Evolutionary conservation across 2,113 vertebrate species (phyloP).

Genomic region (Oophaga pumilio): DNA sequence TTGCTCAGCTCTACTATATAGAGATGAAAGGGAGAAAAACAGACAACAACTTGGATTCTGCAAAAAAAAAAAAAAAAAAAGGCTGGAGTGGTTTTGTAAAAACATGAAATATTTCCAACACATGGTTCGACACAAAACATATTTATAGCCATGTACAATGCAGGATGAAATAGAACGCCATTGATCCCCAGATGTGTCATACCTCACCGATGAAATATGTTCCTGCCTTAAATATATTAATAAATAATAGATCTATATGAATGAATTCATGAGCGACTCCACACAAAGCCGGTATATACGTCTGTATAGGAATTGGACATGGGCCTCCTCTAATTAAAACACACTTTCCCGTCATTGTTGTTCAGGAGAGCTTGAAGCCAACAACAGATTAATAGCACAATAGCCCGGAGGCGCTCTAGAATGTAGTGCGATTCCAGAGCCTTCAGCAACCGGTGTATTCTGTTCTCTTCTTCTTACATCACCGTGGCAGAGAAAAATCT

Average conservation of each 20-base stretch:
- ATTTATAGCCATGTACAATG: background rate
- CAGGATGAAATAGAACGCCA: background rate
- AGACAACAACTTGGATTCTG: background rate
- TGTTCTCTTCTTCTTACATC: background rate
- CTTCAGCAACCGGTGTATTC: background rate
- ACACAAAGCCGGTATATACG: background rate
- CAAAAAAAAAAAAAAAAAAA: background rate
- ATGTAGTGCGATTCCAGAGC: slow-evolving; percentile 2
- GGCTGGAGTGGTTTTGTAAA: background rate
- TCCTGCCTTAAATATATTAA: background rate
- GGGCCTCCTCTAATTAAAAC: slow-evolving; percentile 43
- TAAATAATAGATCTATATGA: slow-evolving; percentile 17
- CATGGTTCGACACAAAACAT: background rate
- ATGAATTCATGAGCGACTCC: background rate
- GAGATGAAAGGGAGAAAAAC: too few species aligned
- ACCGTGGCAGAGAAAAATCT: background rate
- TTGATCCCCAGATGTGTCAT: background rate
- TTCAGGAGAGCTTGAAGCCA: slow-evolving; percentile 30
- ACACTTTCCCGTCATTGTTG: slow-evolving; percentile 35
- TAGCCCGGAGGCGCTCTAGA: slow-evolving; percentile 28
- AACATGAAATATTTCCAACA: background rate
- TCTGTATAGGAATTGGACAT: slow-evolving; percentile 36
- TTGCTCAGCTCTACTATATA: too few species aligned
- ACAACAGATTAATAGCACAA: slow-evolving; percentile 40
- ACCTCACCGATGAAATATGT: background rate